A percentile compares a stretch with the other conserved stretches of the same genome.
phyloP scores from a whole-genome alignment of 2,113 vertebrate species.

The Perca schrenkii region DNA sequence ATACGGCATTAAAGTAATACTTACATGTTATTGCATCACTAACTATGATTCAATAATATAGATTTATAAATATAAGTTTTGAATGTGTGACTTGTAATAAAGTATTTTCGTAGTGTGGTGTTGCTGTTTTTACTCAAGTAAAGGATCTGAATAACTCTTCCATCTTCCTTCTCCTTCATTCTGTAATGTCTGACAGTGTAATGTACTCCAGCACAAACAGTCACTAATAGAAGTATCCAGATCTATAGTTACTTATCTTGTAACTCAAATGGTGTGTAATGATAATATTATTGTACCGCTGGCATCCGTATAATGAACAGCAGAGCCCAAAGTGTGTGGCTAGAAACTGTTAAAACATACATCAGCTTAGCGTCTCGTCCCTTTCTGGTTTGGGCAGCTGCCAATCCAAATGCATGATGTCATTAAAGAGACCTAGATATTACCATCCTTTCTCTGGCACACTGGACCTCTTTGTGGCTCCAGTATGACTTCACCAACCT shows the following conservation, averaged over 20 bases:
- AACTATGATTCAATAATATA: too few relatives aligned
- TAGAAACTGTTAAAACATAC: conserved; percentile 30
- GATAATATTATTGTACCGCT: neutral
- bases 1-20: neutral
- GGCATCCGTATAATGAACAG: conserved; percentile 3
- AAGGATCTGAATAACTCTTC: neutral
- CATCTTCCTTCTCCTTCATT: too few relatives aligned
- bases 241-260: neutral
- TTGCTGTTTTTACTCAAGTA: neutral
- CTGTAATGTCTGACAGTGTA: neutral
- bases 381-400: conserved; percentile 44
- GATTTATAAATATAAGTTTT: neutral
- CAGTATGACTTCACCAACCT: conserved; percentile 70
- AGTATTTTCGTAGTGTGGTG: neutral
- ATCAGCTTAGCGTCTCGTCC: conserved; percentile 39
- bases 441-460: conserved; percentile 37
- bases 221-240: neutral
- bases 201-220: neutral
- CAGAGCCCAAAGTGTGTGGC: conserved; percentile 13
- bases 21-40: neutral
- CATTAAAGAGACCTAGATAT: conserved; percentile 67
- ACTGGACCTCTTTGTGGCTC: conserved; percentile 49
- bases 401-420: conserved; percentile 76
- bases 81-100: neutral
- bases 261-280: neutral